A percentile compares a stretch with the other conserved stretches of the same genome.
phyloP scores from a whole-genome alignment of 2,113 vertebrate species.

The Channa maculata region DNA sequence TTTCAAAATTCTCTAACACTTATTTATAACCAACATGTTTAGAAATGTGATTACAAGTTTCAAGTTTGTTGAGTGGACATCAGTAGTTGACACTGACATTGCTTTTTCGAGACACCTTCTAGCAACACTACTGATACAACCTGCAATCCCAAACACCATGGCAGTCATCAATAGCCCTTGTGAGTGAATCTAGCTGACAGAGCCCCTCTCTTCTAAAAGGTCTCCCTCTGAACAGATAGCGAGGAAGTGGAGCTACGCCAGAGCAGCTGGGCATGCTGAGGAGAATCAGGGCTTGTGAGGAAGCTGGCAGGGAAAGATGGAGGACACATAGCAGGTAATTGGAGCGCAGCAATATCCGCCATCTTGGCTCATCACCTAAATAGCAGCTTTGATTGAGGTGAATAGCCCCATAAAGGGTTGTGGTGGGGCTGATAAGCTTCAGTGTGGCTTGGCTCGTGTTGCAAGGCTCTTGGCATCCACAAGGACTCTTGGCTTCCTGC shows the following conservation, averaged over 20 bases:
- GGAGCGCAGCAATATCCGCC: constrained; percentile 72
- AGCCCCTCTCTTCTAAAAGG: constrained; percentile 67
- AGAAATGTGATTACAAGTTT: constrained; percentile 3
- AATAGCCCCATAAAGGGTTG: constrained; percentile 76
- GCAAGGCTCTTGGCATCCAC: constrained; percentile 56
- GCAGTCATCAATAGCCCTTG: constrained; percentile 55
- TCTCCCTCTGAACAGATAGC: constrained; percentile 43
- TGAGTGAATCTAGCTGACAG: constrained; percentile 55
- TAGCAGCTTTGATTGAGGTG: constrained; percentile 80
- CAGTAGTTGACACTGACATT: constrained; percentile 1
- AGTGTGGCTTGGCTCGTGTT: constrained; percentile 65
- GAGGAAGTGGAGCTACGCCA: constrained; percentile 61
- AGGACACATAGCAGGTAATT: constrained; percentile 67
- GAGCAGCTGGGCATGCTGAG: constrained; percentile 75
- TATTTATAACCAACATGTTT: not conserved
- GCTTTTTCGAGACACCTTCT: constrained; percentile 21
- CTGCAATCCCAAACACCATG: not conserved
- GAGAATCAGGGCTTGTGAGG: constrained; percentile 73
- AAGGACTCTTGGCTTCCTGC: constrained; percentile 75
- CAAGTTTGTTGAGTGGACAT: not conserved
- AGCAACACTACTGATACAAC: constrained; percentile 16
- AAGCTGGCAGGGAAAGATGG: constrained; percentile 69
- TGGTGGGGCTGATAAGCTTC: constrained; percentile 73
- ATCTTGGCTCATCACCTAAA: constrained; percentile 78
- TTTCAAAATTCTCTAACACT: not conserved